Percentiles rank a stretch among this genome's conserved stretches.
Conservation (phyloP, 2,888 invertebrate species). For the Troides oblongomaculatus region DNA sequence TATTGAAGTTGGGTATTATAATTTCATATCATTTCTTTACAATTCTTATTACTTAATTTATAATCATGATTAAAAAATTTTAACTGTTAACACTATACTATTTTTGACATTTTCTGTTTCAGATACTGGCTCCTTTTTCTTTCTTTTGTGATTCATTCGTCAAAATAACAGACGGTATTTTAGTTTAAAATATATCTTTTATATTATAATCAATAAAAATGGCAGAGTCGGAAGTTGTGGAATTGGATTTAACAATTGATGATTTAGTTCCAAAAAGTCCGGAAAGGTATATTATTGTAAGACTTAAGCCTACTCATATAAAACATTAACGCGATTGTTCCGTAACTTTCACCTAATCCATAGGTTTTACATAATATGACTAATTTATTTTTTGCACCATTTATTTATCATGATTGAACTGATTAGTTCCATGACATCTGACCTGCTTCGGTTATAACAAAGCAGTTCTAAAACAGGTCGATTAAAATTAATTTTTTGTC, state of each 20-base stretch:
- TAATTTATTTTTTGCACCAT: background rate
- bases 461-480: background rate
- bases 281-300: constrained; percentile 58
- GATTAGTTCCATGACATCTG: constrained; percentile 55
- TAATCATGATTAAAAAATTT: background rate
- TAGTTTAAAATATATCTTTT: constrained; percentile 23
- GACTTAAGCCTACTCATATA: background rate
- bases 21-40: too few species aligned
- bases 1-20: too few species aligned
- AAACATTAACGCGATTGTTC: background rate
- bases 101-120: background rate
- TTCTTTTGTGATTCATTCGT: constrained; percentile 64
- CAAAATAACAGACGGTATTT: constrained; percentile 54
- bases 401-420: constrained; percentile 3
- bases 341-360: background rate
- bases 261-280: constrained; percentile 76
- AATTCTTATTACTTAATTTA: background rate
- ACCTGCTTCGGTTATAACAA: constrained; percentile 53
- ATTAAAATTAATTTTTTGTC: background rate
- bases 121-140: constrained; percentile 21
- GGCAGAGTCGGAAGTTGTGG: constrained; percentile 71
- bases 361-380: background rate
- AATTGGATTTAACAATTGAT: constrained; percentile 71
- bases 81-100: background rate
- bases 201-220: constrained; percentile 46